Evolutionary conservation across 2,888 invertebrate genomes (phyloP), one percentile per base, ranked within the genome.

Genomic region (Rhopalosiphum nymphaeae): DNA sequence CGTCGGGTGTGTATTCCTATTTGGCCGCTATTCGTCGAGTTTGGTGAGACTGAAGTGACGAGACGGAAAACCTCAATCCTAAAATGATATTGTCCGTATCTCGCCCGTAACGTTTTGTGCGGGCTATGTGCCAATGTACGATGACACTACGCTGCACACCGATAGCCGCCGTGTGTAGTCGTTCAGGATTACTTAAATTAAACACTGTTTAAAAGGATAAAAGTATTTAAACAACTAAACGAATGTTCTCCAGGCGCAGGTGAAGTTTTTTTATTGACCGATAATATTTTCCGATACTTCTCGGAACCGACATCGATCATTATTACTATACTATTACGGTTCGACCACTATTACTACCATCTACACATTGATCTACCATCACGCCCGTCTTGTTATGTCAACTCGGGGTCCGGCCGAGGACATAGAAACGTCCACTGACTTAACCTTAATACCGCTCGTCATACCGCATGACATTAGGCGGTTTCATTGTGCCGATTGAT

Each of bases 1-100:
- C 3, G 29, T 29, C 3, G 26, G 2, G 53, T 11, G 16, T 13
- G n/a, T n/a, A n/a, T n/a, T n/a, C 13, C 29, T n/a, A 16, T 67
- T 67, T 3, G 67, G 4, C 11, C n/a, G 4, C 13, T 29, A 10
- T 11, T 57, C 21, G 26, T 9, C 11, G 29, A 61, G 29, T 61
- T 61, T 3, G n/a, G 29, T n/a, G 3, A 1, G 0, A n/a, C 13
- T 11, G 61, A 11, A 3, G 10, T 11, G 11, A 67, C 0, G 4
- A 67, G n/a, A n/a, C 61, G 13, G n/a, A 11, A 29, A 29, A 11
- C 29, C 11, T 61, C 13, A 3, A 61, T 13, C n/a, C 1, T n/a
- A 4, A n/a, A 67, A 67, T 67, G 0, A 46, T 44, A 44, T 46
- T 46, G 3, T 21, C 11, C 13, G 13, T n/a, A 67, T 13, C 1